Conservation (phyloP, 1,140 invertebrate genomes). For the Cyphomyrmex costatus region DNA sequence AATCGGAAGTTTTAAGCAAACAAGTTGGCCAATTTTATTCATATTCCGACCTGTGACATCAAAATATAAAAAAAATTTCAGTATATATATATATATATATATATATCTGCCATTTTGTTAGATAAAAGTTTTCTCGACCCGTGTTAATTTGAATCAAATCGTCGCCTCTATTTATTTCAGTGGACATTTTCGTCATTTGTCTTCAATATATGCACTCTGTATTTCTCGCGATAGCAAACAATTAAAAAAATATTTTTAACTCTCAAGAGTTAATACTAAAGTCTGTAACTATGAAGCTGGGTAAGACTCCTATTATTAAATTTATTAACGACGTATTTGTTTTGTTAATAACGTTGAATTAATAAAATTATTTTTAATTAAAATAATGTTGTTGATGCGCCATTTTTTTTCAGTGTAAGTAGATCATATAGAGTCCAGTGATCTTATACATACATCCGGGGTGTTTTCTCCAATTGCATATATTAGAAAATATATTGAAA, state of each 20-base stretch:
- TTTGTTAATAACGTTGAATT: too few species aligned
- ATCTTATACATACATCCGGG: too few species aligned
- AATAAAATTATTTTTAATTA: too few species aligned
- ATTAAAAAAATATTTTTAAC: neutral
- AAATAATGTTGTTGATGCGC: too few species aligned
- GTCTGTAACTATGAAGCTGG: too few species aligned
- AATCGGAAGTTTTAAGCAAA: slow-evolving; percentile 44
- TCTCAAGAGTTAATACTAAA: too few species aligned
- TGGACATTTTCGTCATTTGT: neutral
- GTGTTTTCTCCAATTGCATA: neutral
- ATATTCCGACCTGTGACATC: slow-evolving; percentile 26
- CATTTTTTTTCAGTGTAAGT: too few species aligned
- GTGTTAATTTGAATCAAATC: slow-evolving; percentile 2
- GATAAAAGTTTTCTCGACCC: slow-evolving; percentile 18
- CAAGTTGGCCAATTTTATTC: slow-evolving; percentile 24
- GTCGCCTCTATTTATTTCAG: neutral
- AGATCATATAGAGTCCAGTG: too few species aligned
- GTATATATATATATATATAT: slow-evolving; percentile 19
- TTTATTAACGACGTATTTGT: too few species aligned
- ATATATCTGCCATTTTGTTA: neutral
- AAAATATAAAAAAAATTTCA: slow-evolving; percentile 40
- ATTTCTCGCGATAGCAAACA: neutral
- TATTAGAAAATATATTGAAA: too few species aligned
- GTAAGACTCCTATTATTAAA: too few species aligned
- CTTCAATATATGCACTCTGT: neutral